Conservation (phyloP, 2,113 vertebrate genomes). For the Rana temporaria region DNA sequence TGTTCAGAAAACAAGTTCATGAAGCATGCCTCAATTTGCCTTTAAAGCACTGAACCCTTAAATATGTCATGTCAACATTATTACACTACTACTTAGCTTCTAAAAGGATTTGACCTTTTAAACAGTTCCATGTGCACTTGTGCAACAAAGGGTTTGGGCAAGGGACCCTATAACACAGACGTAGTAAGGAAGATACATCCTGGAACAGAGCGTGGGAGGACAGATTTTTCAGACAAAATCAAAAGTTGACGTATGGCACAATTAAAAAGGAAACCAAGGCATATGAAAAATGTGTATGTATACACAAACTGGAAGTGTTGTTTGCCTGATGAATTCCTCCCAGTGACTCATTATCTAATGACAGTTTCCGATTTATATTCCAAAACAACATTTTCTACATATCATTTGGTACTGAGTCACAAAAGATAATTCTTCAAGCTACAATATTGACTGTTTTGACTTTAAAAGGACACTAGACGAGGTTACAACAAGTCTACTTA, state of each 20-base stretch:
- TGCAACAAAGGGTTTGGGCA: neutral
- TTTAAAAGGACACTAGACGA: slow-evolving; percentile 49
- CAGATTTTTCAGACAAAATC: slow-evolving; percentile 11
- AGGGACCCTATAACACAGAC: neutral
- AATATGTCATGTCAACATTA: neutral
- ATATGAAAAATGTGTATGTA: slow-evolving; percentile 56
- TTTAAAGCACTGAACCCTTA: neutral
- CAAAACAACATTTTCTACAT: slow-evolving; percentile 39
- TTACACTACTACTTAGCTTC: neutral
- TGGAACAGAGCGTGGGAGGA: neutral
- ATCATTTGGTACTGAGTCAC: slow-evolving; percentile 46
- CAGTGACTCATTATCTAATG: slow-evolving; percentile 54
- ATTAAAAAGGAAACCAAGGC: slow-evolving; percentile 32
- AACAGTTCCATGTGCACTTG: neutral
- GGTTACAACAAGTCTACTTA: neutral
- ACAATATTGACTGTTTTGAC: slow-evolving; percentile 37
- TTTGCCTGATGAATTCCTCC: slow-evolving; percentile 54
- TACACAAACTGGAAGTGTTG: slow-evolving; percentile 43
- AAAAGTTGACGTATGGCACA: slow-evolving; percentile 28
- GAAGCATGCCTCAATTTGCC: neutral
- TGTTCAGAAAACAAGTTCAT: no score
- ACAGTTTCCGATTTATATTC: slow-evolving; percentile 53
- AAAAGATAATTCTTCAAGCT: slow-evolving; percentile 21
- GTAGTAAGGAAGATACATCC: slow-evolving; percentile 6
- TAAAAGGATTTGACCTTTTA: neutral